Percentiles rank a stretch among this genome's conserved stretches.
Evolutionary conservation across 2,113 vertebrate genomes (phyloP).

Genomic region (Prinia subflava): DNA sequence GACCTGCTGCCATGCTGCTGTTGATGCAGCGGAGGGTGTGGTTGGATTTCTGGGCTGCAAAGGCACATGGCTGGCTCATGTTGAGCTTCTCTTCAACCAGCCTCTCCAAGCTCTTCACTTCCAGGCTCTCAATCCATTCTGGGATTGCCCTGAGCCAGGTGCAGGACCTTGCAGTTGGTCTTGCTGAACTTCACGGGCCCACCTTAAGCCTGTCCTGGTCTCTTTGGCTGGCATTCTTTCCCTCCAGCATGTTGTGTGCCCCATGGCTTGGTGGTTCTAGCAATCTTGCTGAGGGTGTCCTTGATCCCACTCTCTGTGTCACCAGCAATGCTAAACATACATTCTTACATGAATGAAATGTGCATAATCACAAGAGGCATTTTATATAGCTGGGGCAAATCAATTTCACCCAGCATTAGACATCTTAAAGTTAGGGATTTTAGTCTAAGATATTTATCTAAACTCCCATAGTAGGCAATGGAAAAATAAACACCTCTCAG

Average conservation of each 20-base stretch:
- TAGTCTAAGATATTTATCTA: neutral
- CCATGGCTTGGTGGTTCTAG: fast-evolving
- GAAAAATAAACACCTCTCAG: neutral
- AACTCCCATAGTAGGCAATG: neutral
- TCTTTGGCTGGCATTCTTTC: neutral
- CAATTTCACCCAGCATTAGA: neutral
- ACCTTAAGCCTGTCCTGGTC: neutral
- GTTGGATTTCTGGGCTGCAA: neutral
- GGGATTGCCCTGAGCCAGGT: neutral
- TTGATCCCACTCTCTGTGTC: fast-evolving
- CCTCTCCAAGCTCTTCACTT: fast-evolving
- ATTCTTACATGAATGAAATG: neutral
- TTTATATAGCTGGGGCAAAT: neutral
- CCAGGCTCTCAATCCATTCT: neutral
- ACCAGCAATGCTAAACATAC: neutral
- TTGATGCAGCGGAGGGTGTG: neutral
- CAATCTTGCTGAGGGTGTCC: neutral
- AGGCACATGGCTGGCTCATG: fast-evolving
- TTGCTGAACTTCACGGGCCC: fast-evolving
- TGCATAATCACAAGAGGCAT: neutral
- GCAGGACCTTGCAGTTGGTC: neutral
- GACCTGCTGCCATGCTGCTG: neutral
- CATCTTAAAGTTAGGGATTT: neutral
- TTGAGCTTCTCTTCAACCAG: neutral
- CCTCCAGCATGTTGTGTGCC: fast-evolving